Base-by-base conservation (phyloP, 1,140 invertebrate species). In the Sycobia sp. region DNA sequence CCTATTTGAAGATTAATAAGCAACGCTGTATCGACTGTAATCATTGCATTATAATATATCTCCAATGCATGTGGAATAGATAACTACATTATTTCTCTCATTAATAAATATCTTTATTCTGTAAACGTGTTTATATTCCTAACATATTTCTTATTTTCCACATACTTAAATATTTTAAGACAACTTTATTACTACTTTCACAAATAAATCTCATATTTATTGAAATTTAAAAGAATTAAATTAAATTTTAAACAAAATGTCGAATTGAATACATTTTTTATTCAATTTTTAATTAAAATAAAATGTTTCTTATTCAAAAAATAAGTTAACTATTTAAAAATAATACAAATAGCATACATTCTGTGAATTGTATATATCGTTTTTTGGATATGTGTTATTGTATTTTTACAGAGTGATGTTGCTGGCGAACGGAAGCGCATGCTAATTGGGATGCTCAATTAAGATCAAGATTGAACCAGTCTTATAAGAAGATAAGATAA, bases 341-440 rank as follows among this genome's bases (percentile, higher is more conserved):
- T n/a, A 60, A 46, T 29, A 57, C 39, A 46, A 43, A 36, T 55
- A 20, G 20, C 3, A 20, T 3, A 43, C 13, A 4, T 39, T 4
- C 5, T 1, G 3, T 43, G 2, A 5, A 5, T 47, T 46, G 55
- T 44, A 16, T 49, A 14, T 50, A 23, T 53, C 36, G 54, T 58
- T 29, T 36, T 71, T 67, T 74, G 41, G 18, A 55, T 22, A 54
- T 25, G 4, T 23, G 25, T 34, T 11, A 9, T 62, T 43, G 66
- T 4, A 73, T 68, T 67, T 74, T 81, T 78, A 20, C 79, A 83
- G 81, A 79, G 67, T 58, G 82, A 83, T 75, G 80, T 81, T 65
- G 64, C 67, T 23, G 86, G 84, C 16, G 85, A 85, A 65, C 86
- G 85, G 78, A 87, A 86, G 78, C 82, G 79, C 47, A 74, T 87